Percentiles rank a stretch among this genome's conserved stretches.
Conservation (phyloP, 2,113 vertebrate species). For the Percopsis transmontana region DNA sequence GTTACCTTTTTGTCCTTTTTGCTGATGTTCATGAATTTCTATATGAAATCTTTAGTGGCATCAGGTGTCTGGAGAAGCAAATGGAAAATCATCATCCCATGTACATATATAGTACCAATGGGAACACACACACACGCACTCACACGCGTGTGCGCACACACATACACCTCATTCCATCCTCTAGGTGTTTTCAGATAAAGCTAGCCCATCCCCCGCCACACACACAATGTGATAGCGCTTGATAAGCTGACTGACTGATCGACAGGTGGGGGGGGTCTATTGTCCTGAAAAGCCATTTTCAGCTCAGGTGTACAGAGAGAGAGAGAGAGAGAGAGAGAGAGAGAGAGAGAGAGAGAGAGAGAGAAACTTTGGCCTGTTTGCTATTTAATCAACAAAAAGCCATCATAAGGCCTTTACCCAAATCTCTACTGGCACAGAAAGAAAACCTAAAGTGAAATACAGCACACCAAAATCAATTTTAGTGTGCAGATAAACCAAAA, state of each 20-base stretch:
- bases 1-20: constrained; percentile 27
- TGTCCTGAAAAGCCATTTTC: constrained; percentile 29
- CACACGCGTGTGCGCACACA: not conserved
- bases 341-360: not conserved
- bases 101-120: not conserved
- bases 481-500: constrained; percentile 7
- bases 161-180: not conserved
- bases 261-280: constrained; percentile 41
- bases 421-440: no score
- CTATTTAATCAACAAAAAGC: not conserved
- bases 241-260: constrained; percentile 29
- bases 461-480: no score
- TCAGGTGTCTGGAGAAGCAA: constrained; percentile 35
- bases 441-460: no score
- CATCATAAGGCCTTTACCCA: no score
- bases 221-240: constrained; percentile 24
- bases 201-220: constrained; percentile 1
- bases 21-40: constrained; percentile 53
- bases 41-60: constrained; percentile 37
- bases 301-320: constrained; percentile 39
- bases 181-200: constrained; percentile 32
- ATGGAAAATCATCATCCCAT: constrained; percentile 13
- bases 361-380: not conserved
- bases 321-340: constrained; percentile 2
- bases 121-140: not conserved